phyloP scores from a whole-genome alignment of 2,113 vertebrate genomes.

The Monarcha castaneiventris region DNA sequence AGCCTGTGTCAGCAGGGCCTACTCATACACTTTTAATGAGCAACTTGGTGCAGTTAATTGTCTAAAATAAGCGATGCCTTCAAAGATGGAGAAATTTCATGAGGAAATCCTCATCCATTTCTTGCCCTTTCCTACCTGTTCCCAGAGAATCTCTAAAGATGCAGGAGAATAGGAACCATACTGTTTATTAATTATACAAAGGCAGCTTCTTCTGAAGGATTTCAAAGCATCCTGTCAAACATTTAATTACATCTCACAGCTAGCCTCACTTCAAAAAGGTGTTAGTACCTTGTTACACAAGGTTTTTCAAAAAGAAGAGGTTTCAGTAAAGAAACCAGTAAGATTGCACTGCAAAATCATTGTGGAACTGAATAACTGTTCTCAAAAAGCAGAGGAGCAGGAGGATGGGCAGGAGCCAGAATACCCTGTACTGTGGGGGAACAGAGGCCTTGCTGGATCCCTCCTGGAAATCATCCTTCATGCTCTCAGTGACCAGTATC shows the following conservation, averaged over 20 bases:
- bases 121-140: not conserved
- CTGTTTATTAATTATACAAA: not conserved
- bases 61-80: not conserved
- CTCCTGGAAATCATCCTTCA: not conserved
- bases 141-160: not conserved
- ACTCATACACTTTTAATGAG: not conserved
- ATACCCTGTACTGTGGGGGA: not conserved
- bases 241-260: not conserved
- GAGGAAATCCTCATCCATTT: not conserved
- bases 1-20: not conserved
- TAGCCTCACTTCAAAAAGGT: not conserved
- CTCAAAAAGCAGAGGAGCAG: not conserved
- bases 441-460: too few species aligned
- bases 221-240: not conserved
- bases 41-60: not conserved
- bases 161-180: not conserved
- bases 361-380: not conserved
- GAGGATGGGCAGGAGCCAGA: not conserved
- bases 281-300: not conserved
- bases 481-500: not conserved
- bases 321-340: not conserved
- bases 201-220: not conserved
- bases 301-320: not conserved
- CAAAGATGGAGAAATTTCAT: not conserved
- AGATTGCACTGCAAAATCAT: not conserved